Evolutionary conservation across 2,113 vertebrate species (phyloP), one percentile per base, ranked within the genome.

Genomic region (Onychostoma macrolepis): DNA sequence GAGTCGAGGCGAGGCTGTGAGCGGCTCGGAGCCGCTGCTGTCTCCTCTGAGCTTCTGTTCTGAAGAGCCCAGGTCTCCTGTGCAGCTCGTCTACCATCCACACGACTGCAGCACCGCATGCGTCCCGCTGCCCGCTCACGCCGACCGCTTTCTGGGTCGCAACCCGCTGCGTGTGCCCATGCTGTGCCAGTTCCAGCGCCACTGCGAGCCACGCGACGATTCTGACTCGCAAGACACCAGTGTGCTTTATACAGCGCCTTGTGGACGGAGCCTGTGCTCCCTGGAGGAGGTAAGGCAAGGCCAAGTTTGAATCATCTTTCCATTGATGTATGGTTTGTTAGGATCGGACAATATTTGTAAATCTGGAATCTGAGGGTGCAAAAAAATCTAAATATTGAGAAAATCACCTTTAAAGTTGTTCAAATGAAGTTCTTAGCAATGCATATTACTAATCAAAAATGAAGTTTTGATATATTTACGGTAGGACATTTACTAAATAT

Each of bases 81-180:
- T 78, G 4, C 90, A 85, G 50, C 45, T 90, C 43, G 77, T 84
- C 24, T 93, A 91, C 86, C 76, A 90, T 4, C 88, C 72, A 0
- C 95, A 95, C 87, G 6, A 80, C 75, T 99, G 98, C 91, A 93
- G 92, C 86, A 87, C 92, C 48, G 69, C 91, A 0, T 99, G 98
- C 88, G 91, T 98, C 5, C 78, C 90, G 26, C 90, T 91, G 69
- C 92, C 92, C 76, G 87, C 10, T 0, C 91, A 80, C 41, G 88
- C 67, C 4, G 82, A 92, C 1, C 72, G 56, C 1, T 95, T 93
- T 84, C 96, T 93, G 89, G 93, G 92, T 13, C 95, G 95, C 91
- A 98, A 99, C 90, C 98, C 98, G 2, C 92, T 99, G 21, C 95
- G 93, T 79, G 94, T 96, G 0, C 98, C 98, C 4, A 87, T 97